Evolutionary conservation across 2,888 invertebrate genomes (phyloP).

Genomic region (Ditylenchus weischeri): DNA sequence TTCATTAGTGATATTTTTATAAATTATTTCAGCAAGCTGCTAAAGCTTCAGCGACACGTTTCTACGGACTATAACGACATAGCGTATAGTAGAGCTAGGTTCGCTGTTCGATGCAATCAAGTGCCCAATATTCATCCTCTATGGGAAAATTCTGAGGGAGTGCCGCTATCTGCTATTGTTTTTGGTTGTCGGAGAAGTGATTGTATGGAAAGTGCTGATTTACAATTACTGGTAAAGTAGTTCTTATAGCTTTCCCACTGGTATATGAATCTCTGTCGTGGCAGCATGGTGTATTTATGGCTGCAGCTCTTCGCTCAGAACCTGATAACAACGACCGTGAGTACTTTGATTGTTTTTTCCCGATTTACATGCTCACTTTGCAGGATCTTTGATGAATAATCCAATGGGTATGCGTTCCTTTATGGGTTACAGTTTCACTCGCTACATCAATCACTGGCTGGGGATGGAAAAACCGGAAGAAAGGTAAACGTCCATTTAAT

Average conservation of each 20-base stretch:
- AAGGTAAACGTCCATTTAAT: conserved; percentile 16
- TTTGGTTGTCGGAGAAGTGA: conserved; percentile 88
- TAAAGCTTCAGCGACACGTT: conserved; percentile 40
- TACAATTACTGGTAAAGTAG: conserved; percentile 77
- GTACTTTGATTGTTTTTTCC: background rate
- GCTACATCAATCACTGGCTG: conserved; percentile 89
- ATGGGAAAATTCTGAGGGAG: conserved; percentile 81
- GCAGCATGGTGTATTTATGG: conserved; percentile 69
- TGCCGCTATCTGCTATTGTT: conserved; percentile 90
- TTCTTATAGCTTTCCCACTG: conserved; percentile 60
- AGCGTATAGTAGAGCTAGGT: background rate
- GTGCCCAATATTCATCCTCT: conserved; percentile 85
- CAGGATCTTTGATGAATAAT: conserved; percentile 69
- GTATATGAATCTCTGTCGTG: conserved; percentile 56
- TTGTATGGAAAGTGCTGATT: conserved; percentile 73
- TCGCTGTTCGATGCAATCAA: conserved; percentile 64
- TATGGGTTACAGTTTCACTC: conserved; percentile 96
- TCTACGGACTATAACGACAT: conserved; percentile 63
- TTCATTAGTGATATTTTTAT: too few relatives aligned
- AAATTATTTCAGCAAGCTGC: too few relatives aligned
- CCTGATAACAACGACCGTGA: conserved; percentile 68
- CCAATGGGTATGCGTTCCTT: conserved; percentile 98
- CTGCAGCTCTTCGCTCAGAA: conserved; percentile 88
- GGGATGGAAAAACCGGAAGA: conserved; percentile 71
- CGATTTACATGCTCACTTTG: background rate